These are phyloP conservation scores for Drosophila varians DNA, from an alignment of 1,140 invertebrate species.

Conservation along the genomic window DNA sequence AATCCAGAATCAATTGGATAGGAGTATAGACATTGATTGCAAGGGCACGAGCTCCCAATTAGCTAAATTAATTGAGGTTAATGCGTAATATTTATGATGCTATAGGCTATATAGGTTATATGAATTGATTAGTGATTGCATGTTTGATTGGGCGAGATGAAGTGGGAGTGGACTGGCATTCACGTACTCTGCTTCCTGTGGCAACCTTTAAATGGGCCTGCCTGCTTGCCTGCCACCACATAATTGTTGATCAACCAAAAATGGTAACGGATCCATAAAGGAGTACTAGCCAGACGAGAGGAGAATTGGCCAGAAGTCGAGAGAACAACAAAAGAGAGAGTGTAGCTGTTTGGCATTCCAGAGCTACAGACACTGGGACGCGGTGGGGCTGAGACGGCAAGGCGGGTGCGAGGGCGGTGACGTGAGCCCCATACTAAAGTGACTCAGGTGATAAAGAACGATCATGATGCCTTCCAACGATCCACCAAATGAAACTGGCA, in stretches of 20 bases:
- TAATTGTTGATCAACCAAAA: conserved; percentile 68
- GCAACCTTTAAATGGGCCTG: conserved; percentile 60
- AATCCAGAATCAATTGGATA: conserved; percentile 29
- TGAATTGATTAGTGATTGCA: conserved; percentile 63
- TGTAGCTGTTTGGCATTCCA: conserved; percentile 59
- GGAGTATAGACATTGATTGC: conserved; percentile 20
- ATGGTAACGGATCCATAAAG: conserved; percentile 61
- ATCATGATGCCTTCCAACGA: conserved; percentile 51
- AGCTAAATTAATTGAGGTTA: conserved; percentile 74
- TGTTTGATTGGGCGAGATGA: neutral
- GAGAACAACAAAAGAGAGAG: conserved; percentile 9
- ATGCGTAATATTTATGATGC: conserved; percentile 52
- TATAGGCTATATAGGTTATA: conserved; percentile 41
- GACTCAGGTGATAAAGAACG: conserved; percentile 75
- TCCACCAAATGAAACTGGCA: neutral
- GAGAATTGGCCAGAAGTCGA: conserved; percentile 2
- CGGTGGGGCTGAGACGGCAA: no score
- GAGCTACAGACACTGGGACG: conserved; percentile 18
- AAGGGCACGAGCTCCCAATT: conserved; percentile 61
- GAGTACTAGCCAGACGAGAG: conserved; percentile 26
- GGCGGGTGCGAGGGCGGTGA: conserved; percentile 37
- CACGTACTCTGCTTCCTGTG: conserved; percentile 69
- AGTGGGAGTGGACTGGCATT: conserved; percentile 6
- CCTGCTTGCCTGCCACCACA: conserved; percentile 63
- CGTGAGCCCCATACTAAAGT: conserved; percentile 68